These are phyloP conservation scores for Drosophila neutralis DNA, from an alignment of 2,888 invertebrate genomes.

Conservation along the genomic window DNA sequence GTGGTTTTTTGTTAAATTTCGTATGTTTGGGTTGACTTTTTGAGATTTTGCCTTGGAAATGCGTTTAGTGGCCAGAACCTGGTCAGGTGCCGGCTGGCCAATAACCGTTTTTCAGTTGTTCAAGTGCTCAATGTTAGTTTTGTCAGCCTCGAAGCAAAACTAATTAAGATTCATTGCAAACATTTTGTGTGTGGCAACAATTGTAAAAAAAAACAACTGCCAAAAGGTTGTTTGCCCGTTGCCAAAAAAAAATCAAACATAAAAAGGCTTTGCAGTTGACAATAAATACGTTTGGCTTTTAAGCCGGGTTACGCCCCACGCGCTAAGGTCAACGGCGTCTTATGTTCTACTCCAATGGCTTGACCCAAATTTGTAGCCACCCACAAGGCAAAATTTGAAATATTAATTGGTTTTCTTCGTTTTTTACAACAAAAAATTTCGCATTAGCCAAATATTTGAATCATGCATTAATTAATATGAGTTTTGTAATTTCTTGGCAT, in stretches of 20 bases:
- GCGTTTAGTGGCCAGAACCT: conserved; percentile 43
- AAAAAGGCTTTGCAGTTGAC: conserved; percentile 36
- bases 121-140: conserved; percentile 60
- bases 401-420: conserved; percentile 15
- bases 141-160: conserved; percentile 62
- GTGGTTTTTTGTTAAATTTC: background rate
- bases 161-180: conserved; percentile 76
- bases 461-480: conserved; percentile 63
- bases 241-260: conserved; percentile 38
- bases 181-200: conserved; percentile 64
- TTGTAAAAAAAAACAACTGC: conserved; percentile 40
- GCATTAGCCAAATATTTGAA: conserved; percentile 52
- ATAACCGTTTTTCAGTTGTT: conserved; percentile 14
- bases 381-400: conserved; percentile 46
- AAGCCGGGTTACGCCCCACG: conserved; percentile 62
- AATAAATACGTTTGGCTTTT: conserved; percentile 20
- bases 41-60: conserved; percentile 3
- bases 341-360: conserved; percentile 73
- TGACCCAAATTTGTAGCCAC: conserved; percentile 67
- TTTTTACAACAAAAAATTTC: conserved; percentile 1
- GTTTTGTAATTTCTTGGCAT: conserved; percentile 62
- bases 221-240: conserved; percentile 45
- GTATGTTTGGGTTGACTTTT: background rate
- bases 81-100: conserved; percentile 19
- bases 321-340: conserved; percentile 62